Percentiles rank a stretch among this genome's conserved stretches.
Evolutionary conservation across 2,888 invertebrate genomes (phyloP).

Genomic region (Drosophila pseudotakahashii): DNA sequence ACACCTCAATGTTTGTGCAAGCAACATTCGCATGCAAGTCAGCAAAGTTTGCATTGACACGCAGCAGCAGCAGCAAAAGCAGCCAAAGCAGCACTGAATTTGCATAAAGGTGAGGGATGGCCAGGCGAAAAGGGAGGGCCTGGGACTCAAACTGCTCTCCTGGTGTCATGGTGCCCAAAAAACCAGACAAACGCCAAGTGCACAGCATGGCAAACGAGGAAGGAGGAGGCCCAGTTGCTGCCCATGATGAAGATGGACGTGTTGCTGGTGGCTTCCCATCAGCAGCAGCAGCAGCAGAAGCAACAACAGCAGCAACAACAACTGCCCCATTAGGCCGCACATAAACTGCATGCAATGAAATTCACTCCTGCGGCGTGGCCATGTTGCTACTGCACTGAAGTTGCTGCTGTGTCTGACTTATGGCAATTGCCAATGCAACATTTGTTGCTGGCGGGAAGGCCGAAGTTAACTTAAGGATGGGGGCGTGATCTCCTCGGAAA

Average conservation of each 20-base stretch:
- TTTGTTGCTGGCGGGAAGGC: conserved; percentile 63
- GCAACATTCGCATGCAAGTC: conserved; percentile 82
- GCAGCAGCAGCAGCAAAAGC: conserved; percentile 60
- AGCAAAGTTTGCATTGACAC: conserved; percentile 83
- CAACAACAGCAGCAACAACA: conserved; percentile 49
- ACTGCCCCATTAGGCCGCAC: conserved; percentile 75
- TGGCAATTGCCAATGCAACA: conserved; percentile 80
- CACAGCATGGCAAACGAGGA: conserved; percentile 63
- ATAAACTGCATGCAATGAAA: conserved; percentile 73
- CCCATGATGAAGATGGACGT: conserved; percentile 81
- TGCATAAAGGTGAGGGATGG: conserved; percentile 82
- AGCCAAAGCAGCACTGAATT: conserved; percentile 61
- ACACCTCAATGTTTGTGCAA: conserved; percentile 81
- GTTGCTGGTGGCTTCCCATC: conserved; percentile 80
- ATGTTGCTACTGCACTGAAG: conserved; percentile 74
- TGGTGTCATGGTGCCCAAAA: conserved; percentile 76
- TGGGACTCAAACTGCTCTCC: conserved; percentile 56
- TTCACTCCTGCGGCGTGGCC: conserved; percentile 75
- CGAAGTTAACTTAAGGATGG: conserved; percentile 31
- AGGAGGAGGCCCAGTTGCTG: conserved; percentile 43
- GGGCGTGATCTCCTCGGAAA: conserved; percentile 30
- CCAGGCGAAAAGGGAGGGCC: conserved; percentile 1
- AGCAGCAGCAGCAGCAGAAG: conserved; percentile 22
- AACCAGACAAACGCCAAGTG: conserved; percentile 75
- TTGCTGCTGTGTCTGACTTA: conserved; percentile 66